Evolutionary conservation across 2,797 vertebrate species (phyloP).

Genomic region (Eurystomus glaucurus): DNA sequence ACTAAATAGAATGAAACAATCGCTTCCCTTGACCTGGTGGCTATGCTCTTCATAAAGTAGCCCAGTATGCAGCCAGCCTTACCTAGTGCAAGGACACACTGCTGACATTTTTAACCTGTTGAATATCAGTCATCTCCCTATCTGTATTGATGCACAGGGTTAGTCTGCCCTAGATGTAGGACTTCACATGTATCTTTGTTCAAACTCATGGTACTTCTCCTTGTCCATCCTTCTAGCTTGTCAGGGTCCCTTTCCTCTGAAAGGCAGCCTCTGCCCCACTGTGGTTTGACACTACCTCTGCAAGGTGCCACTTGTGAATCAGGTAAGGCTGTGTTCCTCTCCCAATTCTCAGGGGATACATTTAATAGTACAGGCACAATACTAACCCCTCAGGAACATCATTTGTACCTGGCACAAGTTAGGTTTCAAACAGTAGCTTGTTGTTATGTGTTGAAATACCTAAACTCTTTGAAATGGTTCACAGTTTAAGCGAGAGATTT

Average conservation of each 20-base stretch:
- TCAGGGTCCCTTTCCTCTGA: background rate
- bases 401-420: background rate
- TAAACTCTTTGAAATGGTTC: background rate
- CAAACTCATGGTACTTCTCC: background rate
- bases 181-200: background rate
- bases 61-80: background rate
- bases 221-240: background rate
- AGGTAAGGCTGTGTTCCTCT: rapidly evolving
- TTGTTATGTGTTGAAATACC: background rate
- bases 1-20: background rate
- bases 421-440: background rate
- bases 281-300: rapidly evolving
- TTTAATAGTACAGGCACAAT: background rate
- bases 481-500: background rate
- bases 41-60: background rate
- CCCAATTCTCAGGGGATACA: background rate
- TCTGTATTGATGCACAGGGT: background rate
- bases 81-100: background rate
- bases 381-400: background rate
- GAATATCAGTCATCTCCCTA: background rate
- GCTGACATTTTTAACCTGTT: background rate
- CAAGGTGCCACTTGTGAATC: too few species aligned
- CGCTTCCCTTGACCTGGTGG: background rate
- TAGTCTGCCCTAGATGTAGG: background rate
- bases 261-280: background rate